These are phyloP conservation scores for Meloe dianella DNA, from an alignment of 2,888 invertebrate genomes.

Conservation along the genomic window DNA sequence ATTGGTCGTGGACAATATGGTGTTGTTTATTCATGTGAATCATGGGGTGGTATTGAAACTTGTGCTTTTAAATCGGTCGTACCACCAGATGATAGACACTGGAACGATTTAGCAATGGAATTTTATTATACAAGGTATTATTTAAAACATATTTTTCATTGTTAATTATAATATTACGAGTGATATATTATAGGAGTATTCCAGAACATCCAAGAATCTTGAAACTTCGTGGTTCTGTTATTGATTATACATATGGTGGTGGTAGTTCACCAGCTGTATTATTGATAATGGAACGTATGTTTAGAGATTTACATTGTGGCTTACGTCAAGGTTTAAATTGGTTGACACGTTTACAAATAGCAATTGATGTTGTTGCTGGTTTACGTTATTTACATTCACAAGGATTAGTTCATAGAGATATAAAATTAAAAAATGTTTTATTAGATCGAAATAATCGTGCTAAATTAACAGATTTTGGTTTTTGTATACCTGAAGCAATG, in stretches of 20 bases:
- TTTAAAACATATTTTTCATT: background rate
- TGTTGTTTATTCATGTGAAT: conserved; percentile 81
- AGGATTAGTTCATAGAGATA: conserved; percentile 86
- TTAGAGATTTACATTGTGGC: conserved; percentile 80
- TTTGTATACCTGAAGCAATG: conserved; percentile 89
- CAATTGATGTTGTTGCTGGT: conserved; percentile 84
- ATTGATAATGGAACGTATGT: conserved; percentile 77
- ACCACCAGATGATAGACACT: conserved; percentile 87
- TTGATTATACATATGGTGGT: conserved; percentile 77
- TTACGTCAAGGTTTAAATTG: conserved; percentile 71
- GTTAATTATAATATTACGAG: background rate
- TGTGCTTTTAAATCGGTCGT: conserved; percentile 88
- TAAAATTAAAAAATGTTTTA: conserved; percentile 88
- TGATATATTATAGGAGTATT: conserved; percentile 71
- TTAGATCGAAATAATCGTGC: conserved; percentile 76
- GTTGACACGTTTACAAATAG: conserved; percentile 70
- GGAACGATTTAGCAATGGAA: conserved; percentile 90
- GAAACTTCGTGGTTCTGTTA: conserved; percentile 77
- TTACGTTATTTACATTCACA: conserved; percentile 88
- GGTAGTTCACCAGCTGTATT: conserved; percentile 76
- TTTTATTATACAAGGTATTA: conserved; percentile 83
- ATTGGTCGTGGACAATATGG: conserved; percentile 88
- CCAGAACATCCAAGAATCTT: conserved; percentile 83
- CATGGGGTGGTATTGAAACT: conserved; percentile 76
- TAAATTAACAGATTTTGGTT: conserved; percentile 85